Base-by-base conservation (phyloP, 2,888 invertebrate genomes). In the Minunthozetes semirufus region DNA sequence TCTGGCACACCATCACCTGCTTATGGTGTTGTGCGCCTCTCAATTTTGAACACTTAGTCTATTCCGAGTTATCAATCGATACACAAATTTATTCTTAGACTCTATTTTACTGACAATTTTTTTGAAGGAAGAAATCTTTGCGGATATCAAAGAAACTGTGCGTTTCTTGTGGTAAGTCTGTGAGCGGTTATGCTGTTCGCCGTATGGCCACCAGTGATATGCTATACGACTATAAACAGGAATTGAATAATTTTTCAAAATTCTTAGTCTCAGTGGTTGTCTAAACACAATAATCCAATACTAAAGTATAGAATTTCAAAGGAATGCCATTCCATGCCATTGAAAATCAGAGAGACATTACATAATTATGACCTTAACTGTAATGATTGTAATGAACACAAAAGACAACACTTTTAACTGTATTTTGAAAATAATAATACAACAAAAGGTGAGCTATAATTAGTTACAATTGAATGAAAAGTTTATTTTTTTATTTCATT, bases 1-100 rank as follows among this genome's bases (percentile, higher is more conserved):
- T 56, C 56, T 56, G 56, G 56, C 56, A 56, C 56, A 56, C 48
- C 48, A 48, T 56, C 56, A 56, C 56, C 56, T 56, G 56, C 56
- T 25, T 25, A 11, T 13, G 11, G n/a, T 25, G 25, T 13, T 56
- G 50, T n/a, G 19, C 50, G 19, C 50, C 19, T 17, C 48, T 3
- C 2, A 48, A 17, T 9, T 3, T 17, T 17, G 15, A 48, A 48
- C 48, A 48, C 48, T 48, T 48, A 48, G 13, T 9, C 17, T 56
- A 56, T 19, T 19, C 22, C 56, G n/a, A 56, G 8, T 3, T 56
- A 56, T 56, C 19, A 25, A 11, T 19, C n/a, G n/a, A 17, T 25
- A 25, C 56, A 56, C 11, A 25, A 33, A 33, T 33, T 33, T 33
- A 33, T 25, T 25, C 17, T 25, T 3, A 17, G 56, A 11, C 3